Conservation (phyloP, 2,888 invertebrate species). For the Meta bourneti region DNA sequence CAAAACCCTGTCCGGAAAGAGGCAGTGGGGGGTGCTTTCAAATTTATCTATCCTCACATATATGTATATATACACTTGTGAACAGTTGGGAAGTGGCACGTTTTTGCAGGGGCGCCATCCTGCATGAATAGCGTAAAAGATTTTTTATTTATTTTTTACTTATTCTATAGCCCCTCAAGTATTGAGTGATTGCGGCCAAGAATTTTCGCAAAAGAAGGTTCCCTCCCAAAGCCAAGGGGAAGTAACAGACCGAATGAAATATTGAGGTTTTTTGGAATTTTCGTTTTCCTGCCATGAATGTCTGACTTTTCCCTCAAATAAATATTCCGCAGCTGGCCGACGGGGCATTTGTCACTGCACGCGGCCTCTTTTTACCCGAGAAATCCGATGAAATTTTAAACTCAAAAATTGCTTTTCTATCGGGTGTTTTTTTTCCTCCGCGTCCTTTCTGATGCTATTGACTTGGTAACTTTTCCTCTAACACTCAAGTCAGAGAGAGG, state of each 20-base stretch:
- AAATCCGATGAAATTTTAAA: conserved; percentile 70
- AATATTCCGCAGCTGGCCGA: conserved; percentile 67
- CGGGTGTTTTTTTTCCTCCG: conserved; percentile 2
- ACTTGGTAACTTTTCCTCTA: conserved; percentile 31
- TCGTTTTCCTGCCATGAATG: conserved; percentile 75
- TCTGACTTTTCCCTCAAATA: conserved; percentile 68
- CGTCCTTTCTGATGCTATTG: conserved; percentile 9
- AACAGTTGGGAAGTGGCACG: conserved; percentile 57
- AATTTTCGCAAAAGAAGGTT: conserved; percentile 54
- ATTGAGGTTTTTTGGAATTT: conserved; percentile 74
- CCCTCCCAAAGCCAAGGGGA: conserved; percentile 39
- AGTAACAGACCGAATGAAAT: conserved; percentile 76
- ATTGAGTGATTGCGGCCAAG: conserved; percentile 68
- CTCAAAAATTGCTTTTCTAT: conserved; percentile 49
- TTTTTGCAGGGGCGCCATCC: conserved; percentile 58
- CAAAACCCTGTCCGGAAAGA: conserved; percentile 60
- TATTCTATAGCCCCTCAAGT: conserved; percentile 33
- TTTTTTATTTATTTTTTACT: conserved; percentile 35
- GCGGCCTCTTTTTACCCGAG: not conserved
- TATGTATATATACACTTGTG: conserved; percentile 46
- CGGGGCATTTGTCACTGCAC: conserved; percentile 70
- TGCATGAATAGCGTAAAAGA: conserved; percentile 62
- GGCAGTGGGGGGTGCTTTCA: conserved; percentile 47
- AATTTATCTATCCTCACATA: conserved; percentile 61
- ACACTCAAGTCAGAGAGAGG: not conserved